Evolutionary conservation across 2,888 invertebrate species (phyloP).

Genomic region (Rhimphoctona megacephalus): DNA sequence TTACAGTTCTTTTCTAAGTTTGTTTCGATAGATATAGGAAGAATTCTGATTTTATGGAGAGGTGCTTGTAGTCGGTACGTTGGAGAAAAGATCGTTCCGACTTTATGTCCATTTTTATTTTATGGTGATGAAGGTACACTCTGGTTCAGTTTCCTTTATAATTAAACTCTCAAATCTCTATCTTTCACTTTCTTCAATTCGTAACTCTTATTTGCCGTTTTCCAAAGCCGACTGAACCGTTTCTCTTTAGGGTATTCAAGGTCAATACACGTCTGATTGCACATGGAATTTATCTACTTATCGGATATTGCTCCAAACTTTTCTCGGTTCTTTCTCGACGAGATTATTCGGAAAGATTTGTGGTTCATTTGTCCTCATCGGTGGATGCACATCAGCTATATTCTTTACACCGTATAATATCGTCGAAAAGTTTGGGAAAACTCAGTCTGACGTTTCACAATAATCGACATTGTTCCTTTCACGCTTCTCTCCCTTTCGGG

Average conservation of each 20-base stretch:
- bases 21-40: neutral
- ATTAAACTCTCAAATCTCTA: neutral
- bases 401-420: neutral
- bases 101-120: neutral
- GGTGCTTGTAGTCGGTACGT: neutral
- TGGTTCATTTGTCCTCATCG: neutral
- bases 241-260: conserved; percentile 21
- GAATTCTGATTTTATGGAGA: neutral
- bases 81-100: neutral
- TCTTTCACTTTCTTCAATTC: neutral
- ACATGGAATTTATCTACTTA: conserved; percentile 31
- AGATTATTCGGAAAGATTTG: conserved; percentile 9
- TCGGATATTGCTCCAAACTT: neutral
- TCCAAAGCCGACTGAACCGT: neutral
- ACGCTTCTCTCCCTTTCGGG: conserved; percentile 15
- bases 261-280: conserved; percentile 17
- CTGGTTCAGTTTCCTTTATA: neutral
- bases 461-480: conserved; percentile 16
- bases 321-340: neutral
- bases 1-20: neutral
- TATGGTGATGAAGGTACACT: neutral
- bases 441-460: conserved; percentile 11
- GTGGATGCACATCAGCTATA: conserved; percentile 23
- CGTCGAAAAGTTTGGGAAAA: conserved; percentile 2
- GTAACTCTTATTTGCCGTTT: neutral